Evolutionary conservation across 1,140 invertebrate genomes (phyloP).

Genomic region (Philopotamus ludificatus): DNA sequence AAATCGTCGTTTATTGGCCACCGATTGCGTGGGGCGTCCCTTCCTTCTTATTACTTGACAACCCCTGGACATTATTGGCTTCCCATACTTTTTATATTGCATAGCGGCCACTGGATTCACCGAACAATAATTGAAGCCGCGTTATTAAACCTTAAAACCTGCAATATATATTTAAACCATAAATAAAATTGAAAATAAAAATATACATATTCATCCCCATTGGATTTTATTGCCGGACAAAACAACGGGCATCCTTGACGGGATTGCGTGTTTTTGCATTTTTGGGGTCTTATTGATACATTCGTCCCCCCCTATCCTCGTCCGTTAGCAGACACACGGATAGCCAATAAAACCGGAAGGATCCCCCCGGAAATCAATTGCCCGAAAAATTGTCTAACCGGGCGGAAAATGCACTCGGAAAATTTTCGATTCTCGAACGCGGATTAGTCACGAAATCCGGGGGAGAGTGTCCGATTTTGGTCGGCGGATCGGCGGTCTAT

Average conservation of each 20-base stretch:
- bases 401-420: slow-evolving; percentile 37
- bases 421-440: slow-evolving; percentile 29
- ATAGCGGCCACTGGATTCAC: background rate
- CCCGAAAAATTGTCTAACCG: slow-evolving; percentile 40
- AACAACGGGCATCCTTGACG: too few relatives aligned
- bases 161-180: too few relatives aligned
- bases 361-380: slow-evolving; percentile 37
- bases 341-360: slow-evolving; percentile 35
- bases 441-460: background rate
- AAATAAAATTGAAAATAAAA: too few relatives aligned
- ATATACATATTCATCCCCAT: too few relatives aligned
- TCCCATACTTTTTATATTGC: slow-evolving; percentile 31
- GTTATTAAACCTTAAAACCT: too few relatives aligned
- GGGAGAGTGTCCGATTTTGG: too few relatives aligned
- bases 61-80: slow-evolving; percentile 38
- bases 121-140: too few relatives aligned
- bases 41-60: slow-evolving; percentile 27
- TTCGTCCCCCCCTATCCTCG: slow-evolving; percentile 29
- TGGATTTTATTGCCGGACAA: too few relatives aligned
- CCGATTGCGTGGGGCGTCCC: slow-evolving; percentile 27
- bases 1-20: slow-evolving; percentile 39
- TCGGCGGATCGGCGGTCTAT: too few relatives aligned
- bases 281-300: slow-evolving; percentile 30
- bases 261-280: background rate
- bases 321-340: background rate